Evolutionary conservation across 2,797 vertebrate species (phyloP), one percentile per base, ranked within the genome.

Genomic region (Brotula barbata): DNA sequence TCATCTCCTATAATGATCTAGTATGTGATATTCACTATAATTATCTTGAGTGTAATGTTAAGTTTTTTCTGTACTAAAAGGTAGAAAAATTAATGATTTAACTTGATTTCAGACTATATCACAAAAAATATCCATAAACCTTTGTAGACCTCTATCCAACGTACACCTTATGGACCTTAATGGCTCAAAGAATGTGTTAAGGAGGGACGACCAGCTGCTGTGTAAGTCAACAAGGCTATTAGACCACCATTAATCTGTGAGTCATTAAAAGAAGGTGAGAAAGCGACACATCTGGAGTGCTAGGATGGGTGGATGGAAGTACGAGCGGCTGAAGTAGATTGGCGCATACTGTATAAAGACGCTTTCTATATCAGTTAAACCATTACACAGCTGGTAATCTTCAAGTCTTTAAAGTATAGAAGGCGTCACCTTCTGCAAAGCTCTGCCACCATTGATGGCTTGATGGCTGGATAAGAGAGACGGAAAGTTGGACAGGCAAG

Each of bases 221-320:
- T 84, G 72, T 72, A 78, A 86, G 81, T 79, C 81, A 86, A 73
- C 77, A 55, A 68, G 76, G 71, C 86, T 72, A 73, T 87, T 83
- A 85, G 63, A 73, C 40, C 64, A 75, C 50, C 75, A 85, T 87
- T 84, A 80, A 80, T 85, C 77, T 71, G 70, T 50, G 64, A 75
- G 73, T 77, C 72, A 79, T 87, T 85, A 84, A 78, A 83, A 77
- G 57, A 71, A 85, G 81, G 72, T 73, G 79, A 79, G 78, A 77
- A 68, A 80, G 64, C 75, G 66, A 80, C 75, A 75, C 80, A 88
- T 84, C 79, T 80, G 71, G 68, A 81, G 57, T 52, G 33, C 47
- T 54, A 47, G 45, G 31, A 45, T 55, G 22, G 25, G 28, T 65
- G 69, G 58, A 84, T 34, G 16, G 56, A 70, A 64, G 78, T 68